These are phyloP conservation scores for Caenorhabditis brenneri DNA, from an alignment of 1,140 invertebrate genomes.

Conservation along the genomic window DNA sequence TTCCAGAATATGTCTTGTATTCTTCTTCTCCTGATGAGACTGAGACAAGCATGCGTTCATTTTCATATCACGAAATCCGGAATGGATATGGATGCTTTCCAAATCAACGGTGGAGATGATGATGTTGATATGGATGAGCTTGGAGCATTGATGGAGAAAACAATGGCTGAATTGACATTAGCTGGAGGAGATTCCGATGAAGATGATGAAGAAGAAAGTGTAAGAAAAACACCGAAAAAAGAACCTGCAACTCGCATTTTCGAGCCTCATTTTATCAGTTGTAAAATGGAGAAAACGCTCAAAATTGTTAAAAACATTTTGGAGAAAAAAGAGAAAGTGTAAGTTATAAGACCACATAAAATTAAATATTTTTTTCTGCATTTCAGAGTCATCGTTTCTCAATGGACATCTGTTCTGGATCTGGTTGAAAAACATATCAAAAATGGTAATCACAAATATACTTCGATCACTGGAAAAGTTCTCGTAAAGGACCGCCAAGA, in stretches of 20 bases:
- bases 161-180: slow-evolving; percentile 35
- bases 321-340: slow-evolving; percentile 50
- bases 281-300: slow-evolving; percentile 27
- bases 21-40: slow-evolving; percentile 61
- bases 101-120: slow-evolving; percentile 44
- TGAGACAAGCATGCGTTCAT: slow-evolving; percentile 66
- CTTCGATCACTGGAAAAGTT: slow-evolving; percentile 53
- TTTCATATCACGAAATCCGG: slow-evolving; percentile 59
- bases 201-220: neutral
- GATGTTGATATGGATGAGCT: neutral
- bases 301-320: slow-evolving; percentile 47
- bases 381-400: slow-evolving; percentile 58
- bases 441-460: slow-evolving; percentile 31
- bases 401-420: slow-evolving; percentile 57
- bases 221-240: neutral
- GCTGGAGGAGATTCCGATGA: neutral
- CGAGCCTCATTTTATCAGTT: slow-evolving; percentile 8
- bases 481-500: slow-evolving; percentile 50
- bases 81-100: slow-evolving; percentile 66
- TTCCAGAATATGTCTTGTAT: slow-evolving; percentile 62
- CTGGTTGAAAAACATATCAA: slow-evolving; percentile 52
- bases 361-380: neutral
- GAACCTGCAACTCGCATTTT: slow-evolving; percentile 44
- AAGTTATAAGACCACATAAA: neutral
- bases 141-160: slow-evolving; percentile 27